phyloP scores from a whole-genome alignment of 2,113 vertebrate genomes.

The Alethe diademata region DNA sequence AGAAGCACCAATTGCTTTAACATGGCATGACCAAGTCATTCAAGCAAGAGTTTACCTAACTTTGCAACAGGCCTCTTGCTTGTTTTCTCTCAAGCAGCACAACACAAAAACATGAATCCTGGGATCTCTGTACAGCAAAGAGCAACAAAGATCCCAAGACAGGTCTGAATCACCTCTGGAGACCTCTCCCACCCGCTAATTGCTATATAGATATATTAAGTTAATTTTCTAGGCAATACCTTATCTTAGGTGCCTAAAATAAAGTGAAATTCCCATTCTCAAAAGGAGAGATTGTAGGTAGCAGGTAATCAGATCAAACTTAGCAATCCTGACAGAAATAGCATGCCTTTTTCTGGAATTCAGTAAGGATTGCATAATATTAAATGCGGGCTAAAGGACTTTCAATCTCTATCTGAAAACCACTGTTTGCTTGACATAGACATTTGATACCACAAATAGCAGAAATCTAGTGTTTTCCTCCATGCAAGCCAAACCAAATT shows the following conservation, averaged over 20 bases:
- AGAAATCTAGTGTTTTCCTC: neutral
- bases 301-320: neutral
- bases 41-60: neutral
- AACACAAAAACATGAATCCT: neutral
- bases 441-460: neutral
- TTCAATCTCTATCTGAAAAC: neutral
- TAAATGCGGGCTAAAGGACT: neutral
- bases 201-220: neutral
- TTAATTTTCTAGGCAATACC: neutral
- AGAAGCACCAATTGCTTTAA: neutral
- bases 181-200: neutral
- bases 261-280: neutral
- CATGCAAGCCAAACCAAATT: neutral
- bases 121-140: neutral
- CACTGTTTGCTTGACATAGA: neutral
- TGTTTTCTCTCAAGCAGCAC: neutral
- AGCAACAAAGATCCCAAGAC: neutral
- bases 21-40: neutral
- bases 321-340: neutral
- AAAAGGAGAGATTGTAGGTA: neutral
- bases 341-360: neutral
- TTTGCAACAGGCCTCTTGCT: neutral
- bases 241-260: neutral
- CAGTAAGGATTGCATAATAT: neutral
- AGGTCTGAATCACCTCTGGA: neutral